Percentiles rank a stretch among this genome's conserved stretches.
Conservation (phyloP, 2,888 invertebrate species). For the Apeira syringaria region DNA sequence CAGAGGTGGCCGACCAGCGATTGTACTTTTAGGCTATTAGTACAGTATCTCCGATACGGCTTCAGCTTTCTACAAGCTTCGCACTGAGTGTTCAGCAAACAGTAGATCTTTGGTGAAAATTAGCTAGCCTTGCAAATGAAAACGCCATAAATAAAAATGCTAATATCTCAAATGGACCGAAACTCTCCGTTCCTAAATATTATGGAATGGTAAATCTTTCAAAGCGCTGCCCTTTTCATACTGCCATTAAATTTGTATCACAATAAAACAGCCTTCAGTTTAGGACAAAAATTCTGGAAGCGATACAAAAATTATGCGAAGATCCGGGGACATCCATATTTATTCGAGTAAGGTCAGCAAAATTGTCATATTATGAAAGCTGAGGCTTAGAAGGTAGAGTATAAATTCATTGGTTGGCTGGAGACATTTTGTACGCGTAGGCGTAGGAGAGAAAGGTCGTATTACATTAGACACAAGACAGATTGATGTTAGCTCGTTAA, state of each 20-base stretch:
- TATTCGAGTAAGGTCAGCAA: constrained; percentile 16
- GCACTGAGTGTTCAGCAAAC: too few species aligned
- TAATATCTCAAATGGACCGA: background rate
- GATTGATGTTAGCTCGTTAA: constrained; percentile 9
- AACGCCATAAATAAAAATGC: constrained; percentile 6
- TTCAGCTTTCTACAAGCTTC: too few species aligned
- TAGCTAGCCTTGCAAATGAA: too few species aligned
- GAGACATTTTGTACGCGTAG: constrained; percentile 12
- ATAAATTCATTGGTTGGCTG: constrained; percentile 6
- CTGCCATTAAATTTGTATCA: constrained; percentile 18
- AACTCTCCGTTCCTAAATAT: background rate
- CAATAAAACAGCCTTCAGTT: constrained; percentile 23
- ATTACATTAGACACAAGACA: constrained; percentile 11
- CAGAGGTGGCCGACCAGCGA: too few species aligned
- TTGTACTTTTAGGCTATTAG: too few species aligned
- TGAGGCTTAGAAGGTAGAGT: constrained; percentile 4
- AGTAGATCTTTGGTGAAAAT: too few species aligned
- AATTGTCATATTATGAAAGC: constrained; percentile 4
- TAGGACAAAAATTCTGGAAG: constrained; percentile 21
- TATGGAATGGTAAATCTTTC: constrained; percentile 3
- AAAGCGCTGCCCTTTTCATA: constrained; percentile 1
- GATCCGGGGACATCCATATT: constrained; percentile 11
- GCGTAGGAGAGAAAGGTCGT: constrained; percentile 8
- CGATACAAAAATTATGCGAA: constrained; percentile 26
- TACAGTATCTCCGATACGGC: too few species aligned